A percentile compares a stretch with the other conserved stretches of the same genome.
These are phyloP conservation scores for Marmota monax DNA, from an alignment of 2,113 vertebrate species.

Conservation along the genomic window DNA sequence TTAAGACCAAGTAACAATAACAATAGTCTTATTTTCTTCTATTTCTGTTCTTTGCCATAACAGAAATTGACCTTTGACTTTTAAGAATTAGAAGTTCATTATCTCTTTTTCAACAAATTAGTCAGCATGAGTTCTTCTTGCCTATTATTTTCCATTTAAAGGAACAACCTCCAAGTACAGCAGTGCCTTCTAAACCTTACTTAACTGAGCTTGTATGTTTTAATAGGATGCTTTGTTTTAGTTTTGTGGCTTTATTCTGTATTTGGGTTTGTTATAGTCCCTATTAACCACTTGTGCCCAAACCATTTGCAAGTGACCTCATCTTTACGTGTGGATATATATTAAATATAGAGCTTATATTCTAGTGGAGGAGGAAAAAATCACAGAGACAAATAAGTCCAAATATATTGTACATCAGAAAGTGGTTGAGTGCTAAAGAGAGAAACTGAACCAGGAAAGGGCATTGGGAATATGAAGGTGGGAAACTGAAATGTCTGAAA, in stretches of 20 bases:
- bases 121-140: slow-evolving; percentile 19
- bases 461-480: neutral
- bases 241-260: neutral
- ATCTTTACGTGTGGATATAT: neutral
- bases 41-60: slow-evolving; percentile 44
- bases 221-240: neutral
- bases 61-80: slow-evolving; percentile 39
- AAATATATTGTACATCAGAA: neutral
- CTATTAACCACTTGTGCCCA: neutral
- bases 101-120: slow-evolving; percentile 54
- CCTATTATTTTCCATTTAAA: slow-evolving; percentile 1
- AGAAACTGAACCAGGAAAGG: neutral
- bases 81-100: slow-evolving; percentile 16
- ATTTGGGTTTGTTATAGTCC: neutral
- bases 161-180: neutral
- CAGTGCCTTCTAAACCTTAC: neutral
- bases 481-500: neutral
- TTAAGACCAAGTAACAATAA: slow-evolving; percentile 34
- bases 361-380: neutral
- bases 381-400: neutral
- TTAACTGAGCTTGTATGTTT: neutral
- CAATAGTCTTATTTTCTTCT: slow-evolving; percentile 8
- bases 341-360: neutral
- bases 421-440: neutral
- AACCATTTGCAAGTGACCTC: neutral